Evolutionary conservation across 2,888 invertebrate genomes (phyloP).

Genomic region (Ctena decussata): DNA sequence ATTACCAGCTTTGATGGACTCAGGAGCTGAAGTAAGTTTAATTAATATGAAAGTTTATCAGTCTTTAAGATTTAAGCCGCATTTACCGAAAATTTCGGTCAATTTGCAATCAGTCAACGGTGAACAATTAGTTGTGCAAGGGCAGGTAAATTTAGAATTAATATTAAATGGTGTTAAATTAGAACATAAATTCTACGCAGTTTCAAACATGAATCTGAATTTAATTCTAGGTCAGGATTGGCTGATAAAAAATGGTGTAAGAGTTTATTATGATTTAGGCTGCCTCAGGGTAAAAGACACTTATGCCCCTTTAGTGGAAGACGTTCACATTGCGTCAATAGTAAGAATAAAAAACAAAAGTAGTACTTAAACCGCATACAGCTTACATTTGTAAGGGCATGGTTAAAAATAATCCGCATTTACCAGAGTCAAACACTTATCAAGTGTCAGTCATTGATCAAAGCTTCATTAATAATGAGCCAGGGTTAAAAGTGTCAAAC

Average conservation of each 20-base stretch:
- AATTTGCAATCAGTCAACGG: too few relatives aligned
- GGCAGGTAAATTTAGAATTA: too few relatives aligned
- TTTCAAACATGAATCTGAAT: not conserved
- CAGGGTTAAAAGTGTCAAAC: not conserved
- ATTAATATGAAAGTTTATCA: too few relatives aligned
- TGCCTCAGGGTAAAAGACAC: not conserved
- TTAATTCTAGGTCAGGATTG: not conserved
- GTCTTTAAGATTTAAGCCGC: too few relatives aligned
- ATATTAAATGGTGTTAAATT: too few relatives aligned
- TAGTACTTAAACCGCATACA: not conserved
- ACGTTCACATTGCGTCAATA: not conserved
- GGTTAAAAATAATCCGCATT: not conserved
- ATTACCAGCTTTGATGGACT: too few relatives aligned
- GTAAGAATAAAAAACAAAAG: not conserved
- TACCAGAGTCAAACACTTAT: not conserved
- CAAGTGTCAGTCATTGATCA: not conserved
- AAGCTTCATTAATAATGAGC: not conserved
- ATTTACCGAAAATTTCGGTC: too few relatives aligned
- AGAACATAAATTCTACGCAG: not conserved
- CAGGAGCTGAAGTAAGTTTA: too few relatives aligned
- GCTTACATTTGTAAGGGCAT: not conserved
- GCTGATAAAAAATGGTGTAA: constrained; percentile 1
- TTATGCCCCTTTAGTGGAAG: not conserved
- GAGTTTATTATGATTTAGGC: not conserved
- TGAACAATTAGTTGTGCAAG: too few relatives aligned